Evolutionary conservation across 2,113 vertebrate species (phyloP), one percentile per base, ranked within the genome.

Genomic region (Indicator indicator): DNA sequence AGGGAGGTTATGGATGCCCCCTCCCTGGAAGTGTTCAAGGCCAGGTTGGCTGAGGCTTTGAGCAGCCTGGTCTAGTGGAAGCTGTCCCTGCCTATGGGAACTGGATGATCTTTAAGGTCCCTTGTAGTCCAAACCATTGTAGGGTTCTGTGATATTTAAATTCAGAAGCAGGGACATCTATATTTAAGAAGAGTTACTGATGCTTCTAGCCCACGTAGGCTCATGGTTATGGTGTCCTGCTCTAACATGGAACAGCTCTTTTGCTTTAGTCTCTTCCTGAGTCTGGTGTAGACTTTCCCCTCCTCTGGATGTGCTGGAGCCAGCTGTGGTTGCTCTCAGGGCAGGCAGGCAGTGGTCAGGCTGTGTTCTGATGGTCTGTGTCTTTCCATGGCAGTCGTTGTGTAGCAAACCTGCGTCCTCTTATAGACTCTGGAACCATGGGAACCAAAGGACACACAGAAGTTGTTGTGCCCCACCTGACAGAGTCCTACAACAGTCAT

Each of bases 381-480:
- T 96, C 70, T 94, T 93, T 69, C 94, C 33, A 21, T 85, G 95
- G 94, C 96, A 99, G 99, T 92, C 99, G 99, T 79, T 98, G 98
- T 68, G 97, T 99, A 95, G 99, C 99, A 93, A 99, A 99, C 98
- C 98, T 99, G 80, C 98, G 98, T 88, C 98, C 99, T 92, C 98
- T 99, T 75, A 97, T 99, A 88, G 99, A 99, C 97, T 99, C 99
- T 42, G 99, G 99, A 93, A 99, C 99, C 40, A 99, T 99, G 99
- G 99, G 99, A 95, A 99, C 99, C 3, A 99, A 99, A 98, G 99
- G 99, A 95, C 99, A 99, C 97, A 99, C 99, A 1, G 99, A 99
- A 97, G 97, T 99, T 73, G 98, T 99, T 93, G 98, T 99, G 92
- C 99, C 99, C 91, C 98, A 98, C 86, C 95, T 99, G 96, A 99